Evolutionary conservation across 2,888 invertebrate genomes (phyloP).

Genomic region (Pandemis heparana): DNA sequence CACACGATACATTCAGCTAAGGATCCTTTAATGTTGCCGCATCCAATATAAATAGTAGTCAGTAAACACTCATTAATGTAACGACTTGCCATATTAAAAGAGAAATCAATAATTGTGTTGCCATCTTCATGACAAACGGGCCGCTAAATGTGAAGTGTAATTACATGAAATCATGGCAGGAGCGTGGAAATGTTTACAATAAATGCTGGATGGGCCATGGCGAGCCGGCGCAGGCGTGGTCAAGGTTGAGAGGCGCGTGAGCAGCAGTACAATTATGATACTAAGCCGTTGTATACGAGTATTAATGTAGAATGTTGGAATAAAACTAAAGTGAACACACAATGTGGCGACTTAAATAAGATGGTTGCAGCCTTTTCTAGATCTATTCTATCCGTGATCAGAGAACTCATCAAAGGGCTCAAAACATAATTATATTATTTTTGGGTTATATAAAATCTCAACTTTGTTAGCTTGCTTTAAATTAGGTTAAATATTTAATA

Average conservation of each 20-base stretch:
- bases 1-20: slow-evolving; percentile 2
- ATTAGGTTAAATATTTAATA: too few species aligned
- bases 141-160: slow-evolving; percentile 52
- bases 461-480: too few species aligned
- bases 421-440: too few species aligned
- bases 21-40: slow-evolving; percentile 12
- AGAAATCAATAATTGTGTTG: slow-evolving; percentile 43
- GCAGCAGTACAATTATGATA: slow-evolving; percentile 33
- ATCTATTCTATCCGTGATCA: too few species aligned
- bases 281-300: background rate
- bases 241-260: slow-evolving; percentile 53
- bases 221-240: slow-evolving; percentile 59
- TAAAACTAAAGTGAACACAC: background rate
- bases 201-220: slow-evolving; percentile 49
- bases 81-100: slow-evolving; percentile 44
- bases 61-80: slow-evolving; percentile 38
- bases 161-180: slow-evolving; percentile 51
- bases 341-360: background rate
- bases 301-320: slow-evolving; percentile 10
- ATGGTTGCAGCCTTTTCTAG: background rate
- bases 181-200: slow-evolving; percentile 48
- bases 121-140: slow-evolving; percentile 50
- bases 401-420: too few species aligned
- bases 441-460: too few species aligned
- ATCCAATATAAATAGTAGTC: slow-evolving; percentile 3